Conservation (phyloP, 2,113 vertebrate species). For the Vombatus ursinus region DNA sequence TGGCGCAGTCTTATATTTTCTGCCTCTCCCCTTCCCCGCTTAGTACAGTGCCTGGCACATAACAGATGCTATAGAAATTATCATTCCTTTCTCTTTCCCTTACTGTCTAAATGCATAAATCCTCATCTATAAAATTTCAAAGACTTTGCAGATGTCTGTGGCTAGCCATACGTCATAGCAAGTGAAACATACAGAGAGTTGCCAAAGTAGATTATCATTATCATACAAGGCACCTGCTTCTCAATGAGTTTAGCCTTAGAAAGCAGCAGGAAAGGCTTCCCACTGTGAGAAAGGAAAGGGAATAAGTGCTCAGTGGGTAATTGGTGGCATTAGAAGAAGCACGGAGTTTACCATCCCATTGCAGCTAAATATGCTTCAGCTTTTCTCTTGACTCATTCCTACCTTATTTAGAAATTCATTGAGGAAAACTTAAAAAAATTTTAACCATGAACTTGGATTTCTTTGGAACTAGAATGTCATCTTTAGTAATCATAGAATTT, state of each 20-base stretch:
- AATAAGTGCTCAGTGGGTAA: background rate
- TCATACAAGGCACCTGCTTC: background rate
- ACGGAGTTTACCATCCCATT: background rate
- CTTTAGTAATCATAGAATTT: background rate
- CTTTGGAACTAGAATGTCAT: background rate
- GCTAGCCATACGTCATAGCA: background rate
- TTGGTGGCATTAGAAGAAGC: background rate
- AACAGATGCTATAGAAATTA: background rate
- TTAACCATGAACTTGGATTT: background rate
- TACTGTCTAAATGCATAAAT: background rate
- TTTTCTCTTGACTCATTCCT: background rate
- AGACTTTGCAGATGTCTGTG: background rate
- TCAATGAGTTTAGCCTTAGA: background rate
- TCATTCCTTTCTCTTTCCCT: background rate
- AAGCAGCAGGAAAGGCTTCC: background rate
- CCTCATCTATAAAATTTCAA: background rate
- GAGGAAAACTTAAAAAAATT: background rate
- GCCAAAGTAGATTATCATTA: background rate
- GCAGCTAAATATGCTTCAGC: background rate
- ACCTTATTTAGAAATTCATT: background rate
- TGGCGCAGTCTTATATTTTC: background rate
- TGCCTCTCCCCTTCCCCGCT: background rate
- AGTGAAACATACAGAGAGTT: background rate
- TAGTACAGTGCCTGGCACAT: background rate
- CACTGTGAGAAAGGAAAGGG: background rate